Evolutionary conservation across 2,888 invertebrate genomes (phyloP), one percentile per base, ranked within the genome.

Genomic region (Pachycephus smyrnensis): DNA sequence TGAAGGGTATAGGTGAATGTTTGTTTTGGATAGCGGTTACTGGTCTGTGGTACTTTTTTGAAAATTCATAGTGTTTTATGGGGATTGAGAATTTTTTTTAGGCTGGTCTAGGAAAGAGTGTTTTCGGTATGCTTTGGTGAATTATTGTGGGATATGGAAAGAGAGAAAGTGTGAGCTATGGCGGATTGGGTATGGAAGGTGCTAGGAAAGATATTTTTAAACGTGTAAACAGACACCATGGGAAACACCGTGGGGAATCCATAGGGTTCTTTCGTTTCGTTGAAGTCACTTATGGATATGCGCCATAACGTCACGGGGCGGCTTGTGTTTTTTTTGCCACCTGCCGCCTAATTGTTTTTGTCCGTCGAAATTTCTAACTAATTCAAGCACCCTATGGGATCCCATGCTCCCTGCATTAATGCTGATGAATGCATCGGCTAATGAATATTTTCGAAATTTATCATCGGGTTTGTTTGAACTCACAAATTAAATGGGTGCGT

Each of bases 391-490:
- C 71, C 71, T 31, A 71, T 31, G 33, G 71, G 71, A 71, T 31
- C 32, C 71, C 71, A 32, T 33, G 33, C 71, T 71, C 32, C n/a
- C 11, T 71, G 33, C 32, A 71, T 71, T 71, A 71, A 71, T 71
- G 32, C 55, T 76, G 78, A 78, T 76, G 73, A 76, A 78, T 76
- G 78, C 78, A 75, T 76, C 23, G 73, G 55, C 76, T 78, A 78
- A 78, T 78, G 78, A 78, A 76, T 78, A 78, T 78, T 78, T 78
- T 76, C 36, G 40, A 78, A 76, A 76, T 78, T 73, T 75, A 78
- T 78, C 78, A 78, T 73, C 32, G 73, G 68, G 76, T 76, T 78
- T 76, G 78, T 78, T 76, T 76, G 76, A 76, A 76, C 76, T 78
- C 55, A 40, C 73, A 68, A 78, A 78, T 78, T 78, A 78, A 76